Evolutionary conservation across 2,113 vertebrate genomes (phyloP), one percentile per base, ranked within the genome.

Genomic region (Dromaius novaehollandiae): DNA sequence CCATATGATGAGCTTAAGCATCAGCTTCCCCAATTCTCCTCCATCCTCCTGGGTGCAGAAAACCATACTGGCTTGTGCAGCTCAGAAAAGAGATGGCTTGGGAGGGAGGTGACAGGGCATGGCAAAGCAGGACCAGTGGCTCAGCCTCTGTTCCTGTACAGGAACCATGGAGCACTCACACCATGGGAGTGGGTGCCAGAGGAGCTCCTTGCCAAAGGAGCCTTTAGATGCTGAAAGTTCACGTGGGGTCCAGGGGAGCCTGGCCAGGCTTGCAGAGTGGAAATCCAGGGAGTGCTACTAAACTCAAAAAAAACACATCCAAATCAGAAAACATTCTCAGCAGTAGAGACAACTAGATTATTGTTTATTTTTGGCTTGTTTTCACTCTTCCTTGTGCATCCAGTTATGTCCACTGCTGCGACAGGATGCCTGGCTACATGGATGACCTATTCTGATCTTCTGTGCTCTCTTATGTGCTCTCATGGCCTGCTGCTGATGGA

Each of bases 1-100:
- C 58, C 17, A 28, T 6, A 44, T 0, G 2, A 21, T 40, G 63
- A 82, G 55, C 25, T 40, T 56, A 24, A 24, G 20, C 2, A 0
- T 1, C 38, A 2, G 1, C 66, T n/a, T 60, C 46, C 60, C 14
- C 2, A 1, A 32, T 0, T 2, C 40, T 91, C n/a, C 61, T 30
- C 30, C 2, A 0, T 55, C 73, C 65, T 2, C 0, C 3, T 0
- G 28, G 25, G 12, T 60, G 32, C 56, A 60, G 30, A 34, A 34
- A 34, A 60, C 56, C 56, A 34, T 26, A 34, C 17, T 60, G 56
- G 16, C 34, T n/a, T 53, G 50, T n/a, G 58, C 34, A n/a, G 50
- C 38, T 71, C 12, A 46, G 25, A 75, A 36, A 38, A 30, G 48
- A n/a, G 61, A 19, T 60, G 26, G 11, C 61, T 46, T 63, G 10